A percentile compares a stretch with the other conserved stretches of the same genome.
phyloP scores from a whole-genome alignment of 2,797 vertebrate species.

The Anolis apletophallus region DNA sequence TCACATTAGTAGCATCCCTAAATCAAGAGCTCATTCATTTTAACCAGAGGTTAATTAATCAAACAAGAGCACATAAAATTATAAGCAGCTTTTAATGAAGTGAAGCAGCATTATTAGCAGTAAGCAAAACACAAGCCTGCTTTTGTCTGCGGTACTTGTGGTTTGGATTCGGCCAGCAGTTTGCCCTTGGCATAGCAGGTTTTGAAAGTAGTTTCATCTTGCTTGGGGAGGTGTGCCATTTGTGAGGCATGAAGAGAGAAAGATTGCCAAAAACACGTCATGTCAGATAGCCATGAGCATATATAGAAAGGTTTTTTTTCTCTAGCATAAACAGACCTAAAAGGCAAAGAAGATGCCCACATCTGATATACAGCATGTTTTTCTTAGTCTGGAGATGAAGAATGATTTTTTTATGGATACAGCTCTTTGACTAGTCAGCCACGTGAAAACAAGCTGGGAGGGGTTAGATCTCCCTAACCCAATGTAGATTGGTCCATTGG shows the following conservation, averaged over 20 bases:
- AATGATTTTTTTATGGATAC: neutral
- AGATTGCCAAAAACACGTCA: neutral
- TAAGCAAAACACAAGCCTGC: conserved; percentile 65
- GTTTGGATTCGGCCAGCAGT: conserved; percentile 49
- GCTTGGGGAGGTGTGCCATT: too few species aligned
- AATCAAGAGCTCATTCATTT: conserved; percentile 70
- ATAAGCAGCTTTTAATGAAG: conserved; percentile 75
- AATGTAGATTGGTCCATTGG: too few species aligned
- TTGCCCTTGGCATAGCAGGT: conserved; percentile 41
- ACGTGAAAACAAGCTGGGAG: neutral
- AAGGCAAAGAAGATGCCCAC: neutral
- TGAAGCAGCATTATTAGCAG: conserved; percentile 65
- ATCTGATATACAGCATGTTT: neutral
- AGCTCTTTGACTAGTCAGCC: neutral
- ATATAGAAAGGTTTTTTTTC: neutral
- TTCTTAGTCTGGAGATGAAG: too few species aligned
- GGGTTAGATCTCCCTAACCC: neutral
- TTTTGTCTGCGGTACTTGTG: conserved; percentile 59
- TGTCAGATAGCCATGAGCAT: neutral
- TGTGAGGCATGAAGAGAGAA: neutral
- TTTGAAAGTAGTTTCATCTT: neutral
- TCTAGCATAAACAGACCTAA: neutral
- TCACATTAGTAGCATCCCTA: conserved; percentile 58
- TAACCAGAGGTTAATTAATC: conserved; percentile 74
- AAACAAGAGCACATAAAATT: conserved; percentile 66